These are phyloP conservation scores for Drosophila prolongata DNA, from an alignment of 2,888 invertebrate genomes.

Conservation along the genomic window DNA sequence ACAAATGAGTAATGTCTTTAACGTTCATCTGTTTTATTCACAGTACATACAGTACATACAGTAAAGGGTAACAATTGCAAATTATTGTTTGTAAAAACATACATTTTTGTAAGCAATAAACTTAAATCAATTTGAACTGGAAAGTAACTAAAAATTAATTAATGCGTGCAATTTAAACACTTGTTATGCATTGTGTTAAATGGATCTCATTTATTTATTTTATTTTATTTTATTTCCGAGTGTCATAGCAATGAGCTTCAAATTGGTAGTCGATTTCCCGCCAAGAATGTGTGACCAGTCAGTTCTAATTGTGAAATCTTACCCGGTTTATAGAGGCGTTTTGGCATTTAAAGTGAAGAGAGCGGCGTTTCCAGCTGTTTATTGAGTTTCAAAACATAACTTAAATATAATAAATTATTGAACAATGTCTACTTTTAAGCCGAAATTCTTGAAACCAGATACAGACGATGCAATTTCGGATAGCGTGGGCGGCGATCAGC, in stretches of 20 bases:
- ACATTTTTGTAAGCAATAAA: too few relatives aligned
- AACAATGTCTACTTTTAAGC: slow-evolving; percentile 65
- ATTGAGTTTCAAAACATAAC: neutral
- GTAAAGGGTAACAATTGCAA: too few relatives aligned
- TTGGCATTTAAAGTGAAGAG: neutral
- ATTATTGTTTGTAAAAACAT: too few relatives aligned
- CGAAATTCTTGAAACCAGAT: slow-evolving; percentile 67
- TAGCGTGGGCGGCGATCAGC: slow-evolving; percentile 68
- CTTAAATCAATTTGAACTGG: too few relatives aligned
- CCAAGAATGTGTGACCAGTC: neutral
- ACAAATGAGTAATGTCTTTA: too few relatives aligned
- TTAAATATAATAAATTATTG: neutral
- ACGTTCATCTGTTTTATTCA: too few relatives aligned
- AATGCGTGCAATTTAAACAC: too few relatives aligned
- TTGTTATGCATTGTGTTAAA: too few relatives aligned
- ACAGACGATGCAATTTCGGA: slow-evolving; percentile 80
- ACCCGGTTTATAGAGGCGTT: accelerated
- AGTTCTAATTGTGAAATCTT: accelerated
- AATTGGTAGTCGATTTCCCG: neutral
- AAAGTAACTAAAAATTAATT: too few relatives aligned
- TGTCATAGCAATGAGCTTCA: neutral
- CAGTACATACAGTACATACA: too few relatives aligned
- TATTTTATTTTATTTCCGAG: too few relatives aligned
- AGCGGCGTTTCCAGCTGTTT: slow-evolving; percentile 1
- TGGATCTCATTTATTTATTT: too few relatives aligned